Evolutionary conservation across 1,140 invertebrate species (phyloP), one percentile per base, ranked within the genome.

Genomic region (Trichoplusia ni): DNA sequence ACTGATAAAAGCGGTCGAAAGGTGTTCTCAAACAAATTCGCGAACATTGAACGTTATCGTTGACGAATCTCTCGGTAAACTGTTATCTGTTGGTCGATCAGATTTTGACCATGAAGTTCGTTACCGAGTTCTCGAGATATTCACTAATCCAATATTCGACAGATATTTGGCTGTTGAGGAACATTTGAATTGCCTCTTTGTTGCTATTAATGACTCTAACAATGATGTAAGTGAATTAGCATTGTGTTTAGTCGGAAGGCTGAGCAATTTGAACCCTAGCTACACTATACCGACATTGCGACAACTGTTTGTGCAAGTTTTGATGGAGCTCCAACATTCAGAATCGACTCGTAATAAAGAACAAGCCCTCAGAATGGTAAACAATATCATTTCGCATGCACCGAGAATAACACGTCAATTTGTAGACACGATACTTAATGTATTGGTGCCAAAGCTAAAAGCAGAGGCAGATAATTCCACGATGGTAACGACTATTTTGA

Each of bases 191-290:
- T 95, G 96, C 1, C 89, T 99, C 1, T 99, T 99, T 84, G 94
- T 99, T 4, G 96, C 97, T 0, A 93, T 99, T 73, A 97, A 99
- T 89, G 99, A 99, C 84, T 98, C 99, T 85, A 95, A 97, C 60
- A 98, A 98, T 84, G 98, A 99, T 89, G 98, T 99, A 38, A 92
- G 99, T 51, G 98, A 99, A 91, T 88, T 98, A 46, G 97, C 98
- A 0, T 94, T 99, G 9, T 95, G 97, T 67, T 98, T 95, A 4
- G 95, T 99, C 33, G 98, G 98, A 0, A 91, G 98, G 71, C 89
- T 99, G 19, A 98, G 97, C 70, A 94, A 94, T n/a, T 93, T 98
- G 77, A 99, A 99, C 92, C 99, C 99, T 1, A 98, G 98, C 2
- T 99, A 99, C 82, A 97, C 99, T 0, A 97, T 99, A 94, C 98